Percentiles rank a stretch among this genome's conserved stretches.
Evolutionary conservation across 2,797 vertebrate species (phyloP).

Genomic region (Rhinogobio ventralis): DNA sequence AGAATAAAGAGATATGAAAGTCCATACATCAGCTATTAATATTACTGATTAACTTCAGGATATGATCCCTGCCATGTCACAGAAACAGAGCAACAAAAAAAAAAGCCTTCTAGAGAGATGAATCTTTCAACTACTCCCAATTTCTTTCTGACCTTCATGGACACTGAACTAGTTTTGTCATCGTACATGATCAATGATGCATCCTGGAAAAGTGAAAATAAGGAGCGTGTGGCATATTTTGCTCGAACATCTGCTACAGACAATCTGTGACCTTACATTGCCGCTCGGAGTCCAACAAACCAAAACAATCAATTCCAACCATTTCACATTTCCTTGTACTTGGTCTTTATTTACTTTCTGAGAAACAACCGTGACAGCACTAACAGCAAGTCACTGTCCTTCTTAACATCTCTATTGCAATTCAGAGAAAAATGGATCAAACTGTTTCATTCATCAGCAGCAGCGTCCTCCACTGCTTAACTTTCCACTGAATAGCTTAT

Average conservation of each 20-base stretch:
- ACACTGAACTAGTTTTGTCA: slow-evolving; percentile 30
- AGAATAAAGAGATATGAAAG: slow-evolving; percentile 62
- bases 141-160: slow-evolving; percentile 36
- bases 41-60: slow-evolving; percentile 62
- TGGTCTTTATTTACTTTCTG: slow-evolving; percentile 49
- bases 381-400: slow-evolving; percentile 39
- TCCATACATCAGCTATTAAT: slow-evolving; percentile 50
- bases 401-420: slow-evolving; percentile 2
- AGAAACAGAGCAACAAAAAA: not conserved
- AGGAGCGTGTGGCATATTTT: not conserved
- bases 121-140: slow-evolving; percentile 22
- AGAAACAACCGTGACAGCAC: slow-evolving; percentile 36
- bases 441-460: slow-evolving; percentile 27
- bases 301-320: slow-evolving; percentile 50
- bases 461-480: not conserved
- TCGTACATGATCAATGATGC: slow-evolving; percentile 32
- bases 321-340: slow-evolving; percentile 51
- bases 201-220: slow-evolving; percentile 35
- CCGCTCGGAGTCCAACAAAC: slow-evolving; percentile 39
- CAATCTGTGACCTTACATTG: slow-evolving; percentile 27
- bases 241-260: slow-evolving; percentile 19
- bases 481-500: not conserved
- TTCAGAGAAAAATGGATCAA: slow-evolving; percentile 32
- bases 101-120: slow-evolving; percentile 8
- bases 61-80: slow-evolving; percentile 14